Base-by-base conservation (phyloP, 2,113 vertebrate species). In the Hoplias malabaricus region DNA sequence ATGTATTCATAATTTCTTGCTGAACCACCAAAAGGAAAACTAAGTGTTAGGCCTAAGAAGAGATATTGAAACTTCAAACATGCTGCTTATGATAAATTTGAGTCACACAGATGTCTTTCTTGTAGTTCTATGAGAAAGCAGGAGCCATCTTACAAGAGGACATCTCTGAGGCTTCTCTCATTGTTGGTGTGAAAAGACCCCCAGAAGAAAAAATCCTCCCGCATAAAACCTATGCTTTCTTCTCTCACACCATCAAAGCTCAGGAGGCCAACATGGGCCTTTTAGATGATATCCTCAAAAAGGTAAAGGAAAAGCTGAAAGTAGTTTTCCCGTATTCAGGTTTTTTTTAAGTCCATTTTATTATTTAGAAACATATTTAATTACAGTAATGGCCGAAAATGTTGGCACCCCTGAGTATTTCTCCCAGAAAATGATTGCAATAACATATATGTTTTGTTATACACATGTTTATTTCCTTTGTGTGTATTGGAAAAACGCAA, bases 231-330 rank as follows among this genome's bases (percentile, higher is more conserved):
- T 99, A 99, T 9, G 97, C 98, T 2, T 99, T 99, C 80, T 99
- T 99, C 80, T 99, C 98, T 2, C 98, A 99, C 85, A 99, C 98
- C 67, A 99, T 99, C 86, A 99, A 99, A 87, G 98, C 98, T 46
- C 98, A 99, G 82, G 96, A 96, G 81, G 92, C 96, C 77, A 99
- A 98, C 85, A 99, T 99, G 98, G 85, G 89, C 3, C 93, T 99
- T 33, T 81, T 99, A 87, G 97, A 98, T 78, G 95, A 98, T 80
- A 85, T 98, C 73, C 87, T 99, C 59, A 96, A 90, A 83, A 95
- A 97, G 94, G 98, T 98, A 92, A 65, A 29, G 19, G 2, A 54
- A 23, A n/a, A n/a, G n/a, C n/a, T n/a, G n/a, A n/a, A n/a, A n/a
- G n/a, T 63, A 25, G 6, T 56, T 19, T 31, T 31, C 2, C 14